Evolutionary conservation across 2,113 vertebrate genomes (phyloP).

Genomic region (Triplophysa siluroides): DNA sequence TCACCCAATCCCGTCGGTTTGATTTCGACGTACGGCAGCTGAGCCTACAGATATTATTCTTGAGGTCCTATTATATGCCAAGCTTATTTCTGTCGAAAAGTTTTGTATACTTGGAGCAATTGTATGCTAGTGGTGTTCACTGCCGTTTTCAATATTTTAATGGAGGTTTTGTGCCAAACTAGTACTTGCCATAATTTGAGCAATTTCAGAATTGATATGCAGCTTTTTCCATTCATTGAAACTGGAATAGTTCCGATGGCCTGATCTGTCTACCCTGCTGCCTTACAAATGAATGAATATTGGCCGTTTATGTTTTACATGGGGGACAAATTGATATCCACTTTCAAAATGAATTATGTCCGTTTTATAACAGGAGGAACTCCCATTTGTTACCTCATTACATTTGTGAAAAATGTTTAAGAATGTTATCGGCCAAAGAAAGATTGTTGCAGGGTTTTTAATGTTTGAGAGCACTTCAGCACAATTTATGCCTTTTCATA

Average conservation of each 20-base stretch:
- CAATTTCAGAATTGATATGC: too few species aligned
- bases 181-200: neutral
- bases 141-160: conserved; percentile 20
- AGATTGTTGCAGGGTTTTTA: neutral
- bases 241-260: neutral
- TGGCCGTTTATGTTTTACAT: conserved; percentile 21
- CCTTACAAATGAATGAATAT: conserved; percentile 1
- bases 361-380: neutral
- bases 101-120: neutral
- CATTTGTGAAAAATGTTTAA: neutral
- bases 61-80: neutral
- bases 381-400: neutral
- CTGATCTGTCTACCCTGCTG: neutral
- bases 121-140: neutral
- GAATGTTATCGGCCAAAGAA: neutral
- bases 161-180: neutral
- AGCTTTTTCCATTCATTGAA: neutral
- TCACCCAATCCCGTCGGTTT: neutral
- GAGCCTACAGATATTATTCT: too few species aligned
- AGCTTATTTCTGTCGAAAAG: neutral
- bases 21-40: neutral
- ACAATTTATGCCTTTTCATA: neutral
- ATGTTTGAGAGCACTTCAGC: conserved; percentile 16
- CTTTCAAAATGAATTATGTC: conserved; percentile 1
- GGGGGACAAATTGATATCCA: neutral